phyloP scores from a whole-genome alignment of 2,113 vertebrate genomes.

The Agelaius phoeniceus region DNA sequence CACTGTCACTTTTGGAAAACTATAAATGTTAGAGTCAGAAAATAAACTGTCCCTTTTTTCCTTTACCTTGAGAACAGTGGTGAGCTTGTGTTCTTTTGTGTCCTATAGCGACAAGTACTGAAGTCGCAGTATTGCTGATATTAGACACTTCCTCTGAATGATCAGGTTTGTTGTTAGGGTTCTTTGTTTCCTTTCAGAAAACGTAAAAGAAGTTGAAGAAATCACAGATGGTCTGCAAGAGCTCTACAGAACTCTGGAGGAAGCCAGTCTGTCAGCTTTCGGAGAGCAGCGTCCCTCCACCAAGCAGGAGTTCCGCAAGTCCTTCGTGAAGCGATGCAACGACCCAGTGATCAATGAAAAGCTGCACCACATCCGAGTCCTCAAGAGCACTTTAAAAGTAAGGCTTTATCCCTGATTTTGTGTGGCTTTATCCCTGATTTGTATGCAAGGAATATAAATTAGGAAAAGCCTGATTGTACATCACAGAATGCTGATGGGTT shows the following conservation, averaged over 20 bases:
- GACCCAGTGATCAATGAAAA: conserved; percentile 89
- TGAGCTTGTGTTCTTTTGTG: too few species aligned
- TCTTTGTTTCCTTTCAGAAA: conserved; percentile 66
- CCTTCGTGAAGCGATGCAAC: conserved; percentile 83
- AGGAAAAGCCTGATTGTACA: not conserved
- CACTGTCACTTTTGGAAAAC: too few species aligned
- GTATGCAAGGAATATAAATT: not conserved
- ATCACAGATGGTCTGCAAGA: conserved; percentile 80
- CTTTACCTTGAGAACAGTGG: too few species aligned
- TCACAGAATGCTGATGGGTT: not conserved
- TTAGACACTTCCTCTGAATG: not conserved
- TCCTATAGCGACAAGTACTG: too few species aligned
- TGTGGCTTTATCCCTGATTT: not conserved
- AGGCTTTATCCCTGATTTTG: not conserved
- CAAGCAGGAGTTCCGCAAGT: conserved; percentile 87
- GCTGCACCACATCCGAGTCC: conserved; percentile 87
- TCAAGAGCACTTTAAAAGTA: conserved; percentile 93
- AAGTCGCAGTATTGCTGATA: not conserved
- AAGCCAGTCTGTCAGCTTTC: conserved; percentile 82
- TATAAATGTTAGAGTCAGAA: too few species aligned
- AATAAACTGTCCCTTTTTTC: too few species aligned
- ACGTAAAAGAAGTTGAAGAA: conserved; percentile 61
- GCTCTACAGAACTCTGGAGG: conserved; percentile 82
- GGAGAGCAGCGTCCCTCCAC: conserved; percentile 86
- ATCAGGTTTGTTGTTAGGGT: not conserved